Base-by-base conservation (phyloP, 2,113 vertebrate genomes). In the Dunckerocampus dactyliophorus region DNA sequence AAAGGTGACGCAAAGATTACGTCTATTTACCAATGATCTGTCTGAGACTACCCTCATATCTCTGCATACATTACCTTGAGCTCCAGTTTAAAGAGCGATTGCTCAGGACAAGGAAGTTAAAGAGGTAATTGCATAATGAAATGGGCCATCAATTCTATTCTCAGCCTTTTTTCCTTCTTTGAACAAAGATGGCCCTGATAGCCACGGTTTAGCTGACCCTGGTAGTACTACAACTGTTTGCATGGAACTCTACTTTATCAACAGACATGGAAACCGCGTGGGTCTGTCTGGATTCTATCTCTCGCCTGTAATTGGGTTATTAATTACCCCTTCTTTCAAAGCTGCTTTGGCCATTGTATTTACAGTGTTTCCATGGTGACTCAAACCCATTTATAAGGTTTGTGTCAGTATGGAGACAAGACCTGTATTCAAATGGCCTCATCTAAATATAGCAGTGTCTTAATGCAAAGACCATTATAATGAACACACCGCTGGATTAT, bases 311-410 rank as follows among this genome's bases (percentile, higher is more conserved):
- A 91, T 85, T 87, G 83, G 86, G 90, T 94, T 90, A 90, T 94
- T 94, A 92, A 94, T 94, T 93, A 92, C 90, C 81, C 74, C 87
- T 86, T 82, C 89, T 85, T 86, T 64, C 81, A 65, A 77, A 88
- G 89, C 90, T 88, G 88, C 59, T 45, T 77, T 56, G 78, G 88
- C 83, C 70, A 85, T 85, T 89, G 87, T 89, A 83, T 90, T 89
- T 90, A 75, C 88, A 80, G 88, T 82, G 93, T 95, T 96, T 91
- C 93, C 92, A 90, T 94, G 93, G 94, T 90, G 93, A 96, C 92
- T 68, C 84, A 79, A 88, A 86, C 89, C 85, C 85, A 81, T 91
- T 93, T 93, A 93, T 95, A 95, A 92, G 93, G 91, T 92, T 92
- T 92, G 89, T 86, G 83, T 91, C 88, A 86, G 86, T 92, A 88